Evolutionary conservation across 2,113 vertebrate species (phyloP), one percentile per base, ranked within the genome.

Genomic region (Balaenoptera acutorostrata): DNA sequence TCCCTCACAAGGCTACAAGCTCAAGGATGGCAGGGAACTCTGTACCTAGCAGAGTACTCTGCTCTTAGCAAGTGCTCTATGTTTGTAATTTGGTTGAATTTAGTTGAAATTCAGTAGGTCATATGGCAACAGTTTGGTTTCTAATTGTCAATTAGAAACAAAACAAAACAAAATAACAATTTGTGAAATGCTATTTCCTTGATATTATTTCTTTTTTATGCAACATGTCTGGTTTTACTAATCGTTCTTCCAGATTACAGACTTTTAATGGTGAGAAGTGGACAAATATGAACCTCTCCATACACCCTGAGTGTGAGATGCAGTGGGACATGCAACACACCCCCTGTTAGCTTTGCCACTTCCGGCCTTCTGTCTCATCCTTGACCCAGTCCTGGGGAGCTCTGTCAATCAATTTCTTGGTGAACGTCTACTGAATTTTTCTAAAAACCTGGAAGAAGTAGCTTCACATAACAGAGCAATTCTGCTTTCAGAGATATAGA

Each of bases 231-330:
- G 12, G n/a, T 86, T 86, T 82, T 41, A 63, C n/a, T 85, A 61
- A 17, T 4, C 64, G 39, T 39, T 75, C 36, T 74, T 68, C 39
- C 57, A 55, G 63, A 81, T 33, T 20, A 69, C 1, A 91, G 74
- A 61, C 59, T 55, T 36, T 57, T 57, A 63, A 39, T 9, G 27
- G 39, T 36, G n/a, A 75, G 95, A 52, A 41, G 0, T 55, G 49
- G 57, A 52, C 33, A 97, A 59, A 85, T 9, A 29, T 2, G 3
- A 29, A 31, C 52, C 63, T 93, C 18, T 81, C 44, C 71, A 9
- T 12, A 15, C 1, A 20, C 14, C 3, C 44, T 0, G 1, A 46
- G 9, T 0, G 15, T 64, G 61, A 57, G 52, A 55, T 7, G n/a
- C 23, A 21, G 46, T 1, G 71, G 8, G 44, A 23, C 7, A 44